Conservation (phyloP, 2,113 vertebrate species). For the Isichthys henryi region DNA sequence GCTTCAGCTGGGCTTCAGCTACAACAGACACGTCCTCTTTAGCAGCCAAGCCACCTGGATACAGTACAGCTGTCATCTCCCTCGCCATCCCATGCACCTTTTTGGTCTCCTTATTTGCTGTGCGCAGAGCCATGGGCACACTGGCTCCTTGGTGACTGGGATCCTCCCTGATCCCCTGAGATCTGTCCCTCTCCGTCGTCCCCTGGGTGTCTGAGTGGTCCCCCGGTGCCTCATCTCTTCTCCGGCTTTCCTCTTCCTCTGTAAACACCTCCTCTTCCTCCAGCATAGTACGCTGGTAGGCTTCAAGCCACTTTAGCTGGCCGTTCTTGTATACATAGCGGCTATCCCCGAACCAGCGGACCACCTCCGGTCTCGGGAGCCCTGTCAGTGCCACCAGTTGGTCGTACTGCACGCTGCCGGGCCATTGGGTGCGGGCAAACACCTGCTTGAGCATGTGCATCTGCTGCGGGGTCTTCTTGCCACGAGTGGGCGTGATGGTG, state of each 20-base stretch:
- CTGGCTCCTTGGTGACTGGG: background rate
- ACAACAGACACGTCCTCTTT: constrained; percentile 49
- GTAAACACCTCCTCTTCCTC: constrained; percentile 33
- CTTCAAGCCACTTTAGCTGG: constrained; percentile 83
- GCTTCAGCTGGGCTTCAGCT: constrained; percentile 18
- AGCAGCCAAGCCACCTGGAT: constrained; percentile 45
- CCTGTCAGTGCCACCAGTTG: constrained; percentile 72
- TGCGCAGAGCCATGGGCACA: background rate
- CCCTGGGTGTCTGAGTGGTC: background rate
- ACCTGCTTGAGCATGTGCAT: constrained; percentile 79
- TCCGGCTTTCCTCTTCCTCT: constrained; percentile 28
- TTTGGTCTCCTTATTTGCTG: constrained; percentile 28
- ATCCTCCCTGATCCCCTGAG: background rate
- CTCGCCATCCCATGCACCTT: constrained; percentile 51
- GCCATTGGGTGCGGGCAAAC: constrained; percentile 83
- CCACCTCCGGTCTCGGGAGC: constrained; percentile 79
- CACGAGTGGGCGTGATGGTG: constrained; percentile 48
- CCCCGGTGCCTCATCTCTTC: constrained; percentile 36
- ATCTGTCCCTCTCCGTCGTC: background rate
- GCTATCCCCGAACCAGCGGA: constrained; percentile 90
- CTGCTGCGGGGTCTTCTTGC: constrained; percentile 79
- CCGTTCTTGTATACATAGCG: constrained; percentile 85
- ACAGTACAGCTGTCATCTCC: constrained; percentile 50
- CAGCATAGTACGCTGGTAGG: constrained; percentile 62
- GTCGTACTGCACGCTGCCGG: constrained; percentile 81